Conservation (phyloP, 2,797 vertebrate species). For the Philypnodon macrostomus region DNA sequence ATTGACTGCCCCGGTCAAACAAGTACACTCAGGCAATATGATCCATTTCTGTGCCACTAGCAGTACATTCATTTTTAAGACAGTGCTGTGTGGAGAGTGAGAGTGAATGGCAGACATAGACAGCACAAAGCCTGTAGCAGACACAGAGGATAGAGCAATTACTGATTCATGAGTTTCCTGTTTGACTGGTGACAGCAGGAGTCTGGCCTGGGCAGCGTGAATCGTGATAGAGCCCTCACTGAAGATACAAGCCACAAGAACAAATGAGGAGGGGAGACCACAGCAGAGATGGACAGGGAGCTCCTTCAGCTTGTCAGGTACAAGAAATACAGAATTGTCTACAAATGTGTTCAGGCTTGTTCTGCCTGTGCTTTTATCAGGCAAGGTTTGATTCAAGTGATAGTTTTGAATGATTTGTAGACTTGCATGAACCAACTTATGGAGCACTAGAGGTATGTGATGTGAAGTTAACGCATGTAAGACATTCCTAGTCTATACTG, state of each 20-base stretch:
- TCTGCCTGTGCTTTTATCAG: too few relatives aligned
- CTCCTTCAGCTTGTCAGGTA: neutral
- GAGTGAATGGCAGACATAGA: constrained; percentile 26
- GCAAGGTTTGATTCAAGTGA: too few relatives aligned
- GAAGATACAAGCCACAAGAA: constrained; percentile 1
- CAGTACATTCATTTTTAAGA: neutral
- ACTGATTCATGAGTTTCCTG: constrained; percentile 40
- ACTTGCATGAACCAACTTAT: too few relatives aligned
- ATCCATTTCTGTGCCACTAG: neutral
- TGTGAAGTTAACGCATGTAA: too few relatives aligned
- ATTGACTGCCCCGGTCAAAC: neutral
- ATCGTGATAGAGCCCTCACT: constrained; percentile 21
- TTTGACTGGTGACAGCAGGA: constrained; percentile 44
- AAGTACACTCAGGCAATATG: too few relatives aligned
- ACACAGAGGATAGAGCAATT: constrained; percentile 19
- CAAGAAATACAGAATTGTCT: too few relatives aligned
- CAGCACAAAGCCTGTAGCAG: constrained; percentile 19
- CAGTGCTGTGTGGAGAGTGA: constrained; percentile 20
- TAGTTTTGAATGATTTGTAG: too few relatives aligned
- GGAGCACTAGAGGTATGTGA: too few relatives aligned
- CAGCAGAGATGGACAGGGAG: constrained; percentile 15
- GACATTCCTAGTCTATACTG: too few relatives aligned
- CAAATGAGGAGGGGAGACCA: neutral
- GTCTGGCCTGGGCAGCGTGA: constrained; percentile 37
- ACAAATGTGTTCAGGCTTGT: neutral